phyloP scores from a whole-genome alignment of 2,888 invertebrate genomes.

The Microplitis deprimator region DNA sequence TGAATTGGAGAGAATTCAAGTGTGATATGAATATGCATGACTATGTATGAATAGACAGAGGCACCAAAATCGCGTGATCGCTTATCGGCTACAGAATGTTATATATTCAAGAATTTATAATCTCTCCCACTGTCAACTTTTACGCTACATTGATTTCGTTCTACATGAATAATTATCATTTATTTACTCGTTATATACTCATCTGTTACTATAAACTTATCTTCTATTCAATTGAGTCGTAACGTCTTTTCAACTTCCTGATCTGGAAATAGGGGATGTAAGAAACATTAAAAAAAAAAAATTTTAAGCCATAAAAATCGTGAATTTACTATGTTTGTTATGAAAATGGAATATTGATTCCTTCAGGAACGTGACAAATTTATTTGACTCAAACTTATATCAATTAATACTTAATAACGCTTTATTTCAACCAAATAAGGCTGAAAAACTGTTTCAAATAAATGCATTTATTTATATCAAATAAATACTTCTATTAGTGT shows the following conservation, averaged over 20 bases:
- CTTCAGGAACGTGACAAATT: too few species aligned
- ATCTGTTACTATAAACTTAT: neutral
- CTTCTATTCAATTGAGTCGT: neutral
- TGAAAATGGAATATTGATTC: too few species aligned
- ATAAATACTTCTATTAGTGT: too few species aligned
- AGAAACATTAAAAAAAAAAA: too few species aligned
- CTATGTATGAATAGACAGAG: slow-evolving; percentile 46
- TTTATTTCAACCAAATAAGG: too few species aligned
- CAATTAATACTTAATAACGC: too few species aligned
- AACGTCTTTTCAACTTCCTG: neutral
- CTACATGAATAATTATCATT: slow-evolving; percentile 23
- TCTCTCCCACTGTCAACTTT: slow-evolving; percentile 34
- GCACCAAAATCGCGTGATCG: slow-evolving; percentile 43
- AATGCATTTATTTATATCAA: too few species aligned
- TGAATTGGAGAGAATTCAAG: slow-evolving; percentile 53
- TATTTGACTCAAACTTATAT: too few species aligned
- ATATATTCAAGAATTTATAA: slow-evolving; percentile 59
- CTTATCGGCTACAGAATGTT: slow-evolving; percentile 40
- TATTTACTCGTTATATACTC: slow-evolving; percentile 12
- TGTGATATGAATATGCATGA: slow-evolving; percentile 55
- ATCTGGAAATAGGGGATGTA: neutral
- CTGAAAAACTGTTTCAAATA: too few species aligned
- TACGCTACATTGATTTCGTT: slow-evolving; percentile 15
- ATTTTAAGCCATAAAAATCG: too few species aligned
- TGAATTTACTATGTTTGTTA: too few species aligned